Evolutionary conservation across 2,797 vertebrate species (phyloP), one percentile per base, ranked within the genome.

Genomic region (Aythya fuligula): DNA sequence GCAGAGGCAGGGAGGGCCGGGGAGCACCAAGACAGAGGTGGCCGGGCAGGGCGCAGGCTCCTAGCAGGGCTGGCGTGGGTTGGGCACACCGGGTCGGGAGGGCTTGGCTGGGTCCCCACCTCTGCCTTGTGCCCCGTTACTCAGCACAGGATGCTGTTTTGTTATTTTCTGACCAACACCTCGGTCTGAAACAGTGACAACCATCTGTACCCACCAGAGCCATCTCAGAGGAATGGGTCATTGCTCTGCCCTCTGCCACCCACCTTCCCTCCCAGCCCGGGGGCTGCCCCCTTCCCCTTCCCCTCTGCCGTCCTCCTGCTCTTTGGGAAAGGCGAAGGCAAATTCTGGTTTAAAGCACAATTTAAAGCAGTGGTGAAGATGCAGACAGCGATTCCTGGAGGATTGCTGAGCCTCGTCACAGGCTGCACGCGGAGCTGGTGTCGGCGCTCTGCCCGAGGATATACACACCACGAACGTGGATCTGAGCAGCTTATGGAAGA

Each of bases 401-500:
- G 60, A 45, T 88, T 84, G 15, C 62, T 93, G 70, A 65, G 79
- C 84, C 57, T 7, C 17, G 22, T 93, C 91, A 87, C 19, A 25
- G 65, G 61, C 73, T 62, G 24, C 18, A 76, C 60, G 20, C 0
- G 0, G 89, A 72, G 87, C 64, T 65, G 6, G 9, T 74, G 45
- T 85, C 84, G 38, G 87, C 47, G 53, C 88, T 95, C 81, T 86
- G 78, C 92, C 87, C 30, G 87, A 32, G 89, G 84, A 70, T 39
- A 86, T 64, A 38, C 53, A 11, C 75, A 60, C 6, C 53, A 21
- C n/a, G 54, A 56, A 36, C 3, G 70, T 41, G 69, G 60, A 43
- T 82, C 94, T 81, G 74, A 85, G 90, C 83, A 73, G 82, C 85
- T 93, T 78, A 84, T 1, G 39, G 82, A 85, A 94, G 93, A 82